Evolutionary conservation across 2,888 invertebrate species (phyloP).

Genomic region (Protodeltote pygarga): DNA sequence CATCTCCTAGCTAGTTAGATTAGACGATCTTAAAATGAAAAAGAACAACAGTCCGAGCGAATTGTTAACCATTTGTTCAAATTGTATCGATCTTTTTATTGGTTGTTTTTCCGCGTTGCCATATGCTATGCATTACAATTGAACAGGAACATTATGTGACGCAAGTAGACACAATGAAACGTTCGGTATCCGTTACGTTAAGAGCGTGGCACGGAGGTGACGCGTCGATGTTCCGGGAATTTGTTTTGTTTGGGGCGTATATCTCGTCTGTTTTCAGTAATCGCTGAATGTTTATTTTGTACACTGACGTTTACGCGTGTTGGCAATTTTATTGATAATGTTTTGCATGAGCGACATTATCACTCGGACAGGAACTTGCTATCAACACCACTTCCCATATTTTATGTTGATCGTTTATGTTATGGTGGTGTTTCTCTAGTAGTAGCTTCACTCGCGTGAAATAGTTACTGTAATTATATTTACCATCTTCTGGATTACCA

Average conservation of each 20-base stretch:
- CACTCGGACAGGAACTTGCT: constrained; percentile 62
- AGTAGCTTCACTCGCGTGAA: too few species aligned
- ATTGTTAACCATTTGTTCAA: constrained; percentile 35
- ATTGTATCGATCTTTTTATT: constrained; percentile 29
- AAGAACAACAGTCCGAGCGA: constrained; percentile 7
- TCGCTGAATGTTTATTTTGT: constrained; percentile 28
- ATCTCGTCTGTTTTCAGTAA: constrained; percentile 38
- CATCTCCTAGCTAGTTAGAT: too few species aligned
- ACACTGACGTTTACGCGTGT: constrained; percentile 29
- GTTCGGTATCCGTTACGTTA: constrained; percentile 35
- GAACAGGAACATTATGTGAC: constrained; percentile 39
- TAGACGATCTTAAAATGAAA: constrained; percentile 24
- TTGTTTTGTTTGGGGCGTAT: constrained; percentile 61
- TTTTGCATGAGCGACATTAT: constrained; percentile 52
- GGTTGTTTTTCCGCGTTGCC: constrained; percentile 32
- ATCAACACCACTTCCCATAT: constrained; percentile 58
- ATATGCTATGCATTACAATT: constrained; percentile 21
- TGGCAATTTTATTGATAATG: constrained; percentile 47
- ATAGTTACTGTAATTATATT: too few species aligned
- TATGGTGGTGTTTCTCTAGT: too few species aligned
- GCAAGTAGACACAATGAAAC: constrained; percentile 24
- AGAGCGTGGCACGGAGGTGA: constrained; percentile 31
- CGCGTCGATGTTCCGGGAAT: constrained; percentile 45
- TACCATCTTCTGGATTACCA: too few species aligned
- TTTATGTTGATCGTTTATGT: constrained; percentile 34